Conservation (phyloP, 2,113 vertebrate species). For the Anarrhichthys ocellatus region DNA sequence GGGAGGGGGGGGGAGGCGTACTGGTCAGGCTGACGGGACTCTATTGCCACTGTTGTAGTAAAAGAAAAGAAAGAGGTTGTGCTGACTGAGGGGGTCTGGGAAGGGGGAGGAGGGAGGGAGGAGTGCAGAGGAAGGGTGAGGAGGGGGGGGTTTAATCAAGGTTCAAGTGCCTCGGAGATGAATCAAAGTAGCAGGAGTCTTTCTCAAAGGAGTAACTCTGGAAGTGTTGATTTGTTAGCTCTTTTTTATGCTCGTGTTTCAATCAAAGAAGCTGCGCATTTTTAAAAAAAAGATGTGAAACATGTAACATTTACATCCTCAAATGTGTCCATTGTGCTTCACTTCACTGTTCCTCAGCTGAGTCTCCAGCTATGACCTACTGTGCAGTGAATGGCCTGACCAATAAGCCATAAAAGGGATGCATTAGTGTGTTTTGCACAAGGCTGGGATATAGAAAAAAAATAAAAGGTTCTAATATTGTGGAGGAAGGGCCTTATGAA, state of each 20-base stretch:
- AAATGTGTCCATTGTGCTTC: background rate
- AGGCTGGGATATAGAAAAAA: background rate
- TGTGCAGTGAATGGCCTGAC: background rate
- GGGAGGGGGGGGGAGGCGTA: conserved; percentile 17
- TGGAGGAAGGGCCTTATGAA: background rate
- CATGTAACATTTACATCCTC: background rate
- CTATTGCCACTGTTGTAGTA: conserved; percentile 68
- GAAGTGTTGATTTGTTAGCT: conserved; percentile 3
- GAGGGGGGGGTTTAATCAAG: conserved; percentile 41
- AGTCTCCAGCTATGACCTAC: no score
- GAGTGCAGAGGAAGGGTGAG: conserved; percentile 40
- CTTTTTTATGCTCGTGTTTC: background rate
- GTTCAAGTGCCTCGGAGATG: conserved; percentile 48
- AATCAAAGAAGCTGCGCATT: background rate
- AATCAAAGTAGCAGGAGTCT: conserved; percentile 27
- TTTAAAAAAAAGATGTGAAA: no score
- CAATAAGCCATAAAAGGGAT: background rate
- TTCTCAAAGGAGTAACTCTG: background rate
- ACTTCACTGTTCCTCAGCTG: no score
- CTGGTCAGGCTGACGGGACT: conserved; percentile 69
- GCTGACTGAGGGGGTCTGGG: conserved; percentile 77
- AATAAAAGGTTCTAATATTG: background rate
- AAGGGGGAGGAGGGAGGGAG: conserved; percentile 35
- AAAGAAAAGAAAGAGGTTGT: conserved; percentile 78
- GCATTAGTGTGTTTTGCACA: background rate